Base-by-base conservation (phyloP, 2,888 invertebrate species). In the Congeria kusceri region DNA sequence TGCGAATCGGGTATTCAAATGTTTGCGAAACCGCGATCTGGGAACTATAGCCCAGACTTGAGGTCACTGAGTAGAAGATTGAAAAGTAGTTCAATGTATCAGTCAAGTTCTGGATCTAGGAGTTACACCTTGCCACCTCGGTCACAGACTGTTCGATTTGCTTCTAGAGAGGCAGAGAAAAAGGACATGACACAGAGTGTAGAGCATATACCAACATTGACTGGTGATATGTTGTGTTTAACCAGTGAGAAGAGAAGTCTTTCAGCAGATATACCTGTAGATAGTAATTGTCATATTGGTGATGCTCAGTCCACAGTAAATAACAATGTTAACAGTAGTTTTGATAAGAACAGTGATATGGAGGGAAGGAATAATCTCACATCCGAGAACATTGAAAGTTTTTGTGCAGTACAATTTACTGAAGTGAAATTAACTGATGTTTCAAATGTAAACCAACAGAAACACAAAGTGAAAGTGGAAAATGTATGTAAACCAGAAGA, bases 61-160 rank as follows among this genome's bases (percentile, higher is more conserved):
- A 69, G 65, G 18, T 27, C 65, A 1, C 27, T 53, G 3, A 74
- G 79, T 18, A 53, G 39, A 47, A 29, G 86, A 46, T 71, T 77
- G 1, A 82, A 83, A 71, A 84, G 86, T 67, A 82, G 86, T 62
- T 88, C 88, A 32, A 77, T 89, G 44, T 86, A 88, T 18, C 67
- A 66, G 23, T 58, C 74, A n/a, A 86, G 87, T n/a, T 69, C 81
- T 2, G 29, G 39, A 0, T 77, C 72, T 44, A 81, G 77, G 56
- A 81, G 64, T 53, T 85, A 83, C 27, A 85, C 83, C 5, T 53
- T 89, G 58, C 87, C 88, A 20, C 66, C 69, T n/a, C 69, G 84
- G 44, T 77, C 88, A 32, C 77, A 74, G 56, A 80, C 79, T 63
- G 59, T 81, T 23, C 64, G 80, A 27, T 82, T 80, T 64, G 70